A percentile compares a stretch with the other conserved stretches of the same genome.
phyloP scores from a whole-genome alignment of 2,888 invertebrate genomes.

The Galerucella nymphaeae region DNA sequence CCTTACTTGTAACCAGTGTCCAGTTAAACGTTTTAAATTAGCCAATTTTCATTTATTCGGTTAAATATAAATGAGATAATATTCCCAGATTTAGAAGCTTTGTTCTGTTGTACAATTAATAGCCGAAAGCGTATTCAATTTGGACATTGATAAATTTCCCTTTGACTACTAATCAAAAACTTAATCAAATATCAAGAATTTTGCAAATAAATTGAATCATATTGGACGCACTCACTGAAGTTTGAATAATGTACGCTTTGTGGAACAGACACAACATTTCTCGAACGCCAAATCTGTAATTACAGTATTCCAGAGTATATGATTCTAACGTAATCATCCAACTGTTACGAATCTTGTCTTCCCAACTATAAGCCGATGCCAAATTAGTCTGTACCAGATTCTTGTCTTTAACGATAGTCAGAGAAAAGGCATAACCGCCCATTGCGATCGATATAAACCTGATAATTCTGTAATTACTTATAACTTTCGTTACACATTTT shows the following conservation, averaged over 20 bases:
- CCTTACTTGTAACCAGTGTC: too few relatives aligned
- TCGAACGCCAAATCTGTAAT: slow-evolving; percentile 7
- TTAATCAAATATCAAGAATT: slow-evolving; percentile 7
- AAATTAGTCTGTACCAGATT: not conserved
- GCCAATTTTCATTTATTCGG: too few relatives aligned
- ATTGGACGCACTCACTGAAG: not conserved
- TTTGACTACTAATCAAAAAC: not conserved
- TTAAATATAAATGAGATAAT: too few relatives aligned
- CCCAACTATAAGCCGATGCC: not conserved
- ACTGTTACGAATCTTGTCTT: slow-evolving; percentile 5
- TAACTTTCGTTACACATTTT: too few relatives aligned
- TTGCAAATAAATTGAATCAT: not conserved
- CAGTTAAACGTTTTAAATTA: too few relatives aligned
- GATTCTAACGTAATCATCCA: not conserved
- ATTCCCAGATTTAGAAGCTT: not conserved
- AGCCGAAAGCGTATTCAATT: not conserved
- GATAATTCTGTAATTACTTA: too few relatives aligned
- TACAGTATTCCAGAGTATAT: not conserved
- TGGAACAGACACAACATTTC: slow-evolving; percentile 7
- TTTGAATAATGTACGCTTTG: slow-evolving; percentile 1
- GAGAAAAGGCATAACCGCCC: not conserved
- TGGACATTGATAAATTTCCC: slow-evolving; percentile 1
- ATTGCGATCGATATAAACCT: too few relatives aligned
- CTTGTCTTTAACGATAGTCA: not conserved
- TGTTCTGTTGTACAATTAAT: not conserved